Conservation (phyloP, 2,797 vertebrate genomes). For the Vultur gryphus region DNA sequence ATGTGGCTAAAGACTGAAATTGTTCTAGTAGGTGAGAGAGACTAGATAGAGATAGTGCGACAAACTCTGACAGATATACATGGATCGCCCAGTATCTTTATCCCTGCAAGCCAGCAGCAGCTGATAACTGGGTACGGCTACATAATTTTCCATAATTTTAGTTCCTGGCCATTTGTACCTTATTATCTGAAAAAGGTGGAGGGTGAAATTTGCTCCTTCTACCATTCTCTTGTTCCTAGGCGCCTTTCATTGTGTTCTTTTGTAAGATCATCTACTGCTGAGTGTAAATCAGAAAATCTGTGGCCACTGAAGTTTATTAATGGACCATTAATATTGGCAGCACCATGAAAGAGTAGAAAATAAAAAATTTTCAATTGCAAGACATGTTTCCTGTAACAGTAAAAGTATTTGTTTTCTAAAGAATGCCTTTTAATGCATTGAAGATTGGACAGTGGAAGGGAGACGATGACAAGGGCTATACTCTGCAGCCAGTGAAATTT, state of each 20-base stretch:
- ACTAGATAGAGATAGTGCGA: not conserved
- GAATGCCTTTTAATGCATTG: not conserved
- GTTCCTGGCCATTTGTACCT: not conserved
- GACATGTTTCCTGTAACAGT: not conserved
- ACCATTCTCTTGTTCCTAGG: not conserved
- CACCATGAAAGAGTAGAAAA: not conserved
- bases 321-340: not conserved
- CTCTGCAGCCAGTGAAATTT: constrained; percentile 24
- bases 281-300: not conserved
- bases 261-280: not conserved
- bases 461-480: not conserved
- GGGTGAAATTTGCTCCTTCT: not conserved
- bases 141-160: not conserved
- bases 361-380: not conserved
- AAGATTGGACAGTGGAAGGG: not conserved
- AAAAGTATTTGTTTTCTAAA: not conserved
- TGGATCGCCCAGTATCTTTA: not conserved
- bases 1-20: not conserved
- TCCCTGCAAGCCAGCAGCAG: not conserved
- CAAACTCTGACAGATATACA: not conserved
- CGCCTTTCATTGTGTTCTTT: not conserved
- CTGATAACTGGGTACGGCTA: not conserved
- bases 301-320: not conserved
- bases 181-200: not conserved
- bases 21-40: not conserved